phyloP scores from a whole-genome alignment of 2,113 vertebrate genomes.

The Madoqua kirkii region DNA sequence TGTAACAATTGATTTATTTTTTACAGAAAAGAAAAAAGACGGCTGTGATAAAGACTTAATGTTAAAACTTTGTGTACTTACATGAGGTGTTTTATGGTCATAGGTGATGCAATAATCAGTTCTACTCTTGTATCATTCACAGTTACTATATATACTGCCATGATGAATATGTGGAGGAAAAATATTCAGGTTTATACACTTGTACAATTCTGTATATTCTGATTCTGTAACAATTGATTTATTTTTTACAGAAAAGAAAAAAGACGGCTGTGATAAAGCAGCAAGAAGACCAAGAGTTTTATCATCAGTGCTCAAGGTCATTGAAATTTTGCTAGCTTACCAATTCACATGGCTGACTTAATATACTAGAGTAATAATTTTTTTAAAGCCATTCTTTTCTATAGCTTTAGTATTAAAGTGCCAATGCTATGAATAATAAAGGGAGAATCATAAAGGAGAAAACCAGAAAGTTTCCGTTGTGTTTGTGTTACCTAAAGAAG shows the following conservation, averaged over 20 bases:
- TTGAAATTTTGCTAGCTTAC: constrained; percentile 75
- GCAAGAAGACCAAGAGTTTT: constrained; percentile 78
- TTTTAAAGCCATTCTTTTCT: constrained; percentile 69
- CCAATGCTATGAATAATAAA: constrained; percentile 77
- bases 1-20: constrained; percentile 76
- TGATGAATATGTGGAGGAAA: constrained; percentile 73
- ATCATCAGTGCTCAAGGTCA: constrained; percentile 67
- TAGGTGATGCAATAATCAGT: constrained; percentile 64
- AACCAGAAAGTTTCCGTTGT: constrained; percentile 75
- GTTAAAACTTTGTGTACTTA: constrained; percentile 55
- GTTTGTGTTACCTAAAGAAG: constrained; percentile 77
- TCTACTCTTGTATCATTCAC: constrained; percentile 75
- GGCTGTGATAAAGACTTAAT: constrained; percentile 75
- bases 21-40: constrained; percentile 71
- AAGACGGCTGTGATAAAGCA: constrained; percentile 75
- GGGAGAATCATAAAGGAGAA: constrained; percentile 72
- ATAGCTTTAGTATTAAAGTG: constrained; percentile 79
- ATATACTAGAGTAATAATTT: constrained; percentile 74
- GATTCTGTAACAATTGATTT: constrained; percentile 77
- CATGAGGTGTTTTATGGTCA: constrained; percentile 50
- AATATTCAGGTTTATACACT: constrained; percentile 79
- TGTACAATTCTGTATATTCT: constrained; percentile 80
- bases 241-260: constrained; percentile 76
- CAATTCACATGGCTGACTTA: constrained; percentile 34
- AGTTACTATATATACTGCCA: constrained; percentile 76